Percentiles rank a stretch among this genome's conserved stretches.
Conservation (phyloP, 2,113 vertebrate genomes). For the Otocyon megalotis region DNA sequence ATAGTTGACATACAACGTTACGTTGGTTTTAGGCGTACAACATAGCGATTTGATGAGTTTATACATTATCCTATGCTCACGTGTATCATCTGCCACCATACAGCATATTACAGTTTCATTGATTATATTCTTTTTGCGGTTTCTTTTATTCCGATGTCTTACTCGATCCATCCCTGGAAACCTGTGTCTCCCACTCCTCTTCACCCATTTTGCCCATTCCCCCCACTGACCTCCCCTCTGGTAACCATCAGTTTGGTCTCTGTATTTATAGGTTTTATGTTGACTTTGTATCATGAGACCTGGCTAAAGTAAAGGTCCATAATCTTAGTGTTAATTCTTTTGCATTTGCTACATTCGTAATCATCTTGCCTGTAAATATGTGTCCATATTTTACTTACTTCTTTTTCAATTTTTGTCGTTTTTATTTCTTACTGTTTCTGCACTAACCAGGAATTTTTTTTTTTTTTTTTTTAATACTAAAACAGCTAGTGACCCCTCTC, state of each 20-base stretch:
- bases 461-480: not conserved
- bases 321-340: slow-evolving; percentile 27
- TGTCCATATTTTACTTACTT: not conserved
- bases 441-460: not conserved
- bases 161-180: not conserved
- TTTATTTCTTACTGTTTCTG: not conserved
- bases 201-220: not conserved
- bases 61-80: not conserved
- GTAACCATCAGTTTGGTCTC: not conserved
- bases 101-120: not conserved
- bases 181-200: not conserved
- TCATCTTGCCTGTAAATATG: not conserved
- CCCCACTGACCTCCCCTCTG: not conserved
- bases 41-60: not conserved
- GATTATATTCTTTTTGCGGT: not conserved
- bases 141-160: not conserved
- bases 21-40: not conserved
- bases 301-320: slow-evolving; percentile 31
- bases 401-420: not conserved
- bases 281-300: not conserved
- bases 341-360: not conserved
- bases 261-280: not conserved
- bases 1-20: not conserved
- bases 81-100: not conserved
- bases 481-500: not conserved